Conservation (phyloP, 2,797 vertebrate species). For the Hippopotamyrus pictus region DNA sequence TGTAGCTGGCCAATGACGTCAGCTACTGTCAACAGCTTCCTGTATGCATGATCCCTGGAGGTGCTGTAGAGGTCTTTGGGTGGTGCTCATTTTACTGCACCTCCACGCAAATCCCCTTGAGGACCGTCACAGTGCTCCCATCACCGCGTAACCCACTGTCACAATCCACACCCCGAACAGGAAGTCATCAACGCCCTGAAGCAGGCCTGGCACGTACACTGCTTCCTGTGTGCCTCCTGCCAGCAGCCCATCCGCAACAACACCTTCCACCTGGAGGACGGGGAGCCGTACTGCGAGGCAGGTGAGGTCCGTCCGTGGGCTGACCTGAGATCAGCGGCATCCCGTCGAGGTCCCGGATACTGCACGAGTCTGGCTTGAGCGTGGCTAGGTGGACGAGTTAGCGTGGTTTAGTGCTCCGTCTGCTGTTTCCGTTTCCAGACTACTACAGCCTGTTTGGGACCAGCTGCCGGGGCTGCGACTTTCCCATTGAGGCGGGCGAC, state of each 20-base stretch:
- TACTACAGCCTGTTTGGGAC: conserved; percentile 89
- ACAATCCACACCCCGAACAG: conserved; percentile 51
- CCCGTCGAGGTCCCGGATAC: background rate
- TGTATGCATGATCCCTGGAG: background rate
- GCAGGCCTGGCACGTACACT: conserved; percentile 90
- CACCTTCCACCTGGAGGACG: conserved; percentile 91
- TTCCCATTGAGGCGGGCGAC: conserved; percentile 95
- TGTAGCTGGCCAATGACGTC: background rate
- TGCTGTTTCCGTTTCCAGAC: conserved; percentile 55
- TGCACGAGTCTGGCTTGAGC: background rate
- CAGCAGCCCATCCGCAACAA: conserved; percentile 89
- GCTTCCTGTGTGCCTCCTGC: conserved; percentile 87
- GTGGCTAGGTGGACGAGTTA: background rate
- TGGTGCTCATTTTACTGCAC: background rate
- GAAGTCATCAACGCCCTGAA: conserved; percentile 97
- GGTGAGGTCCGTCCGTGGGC: conserved; percentile 58
- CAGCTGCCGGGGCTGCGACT: conserved; percentile 90
- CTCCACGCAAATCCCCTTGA: background rate
- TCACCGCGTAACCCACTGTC: background rate
- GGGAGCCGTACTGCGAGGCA: conserved; percentile 87
- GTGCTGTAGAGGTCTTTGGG: background rate
- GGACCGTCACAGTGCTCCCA: background rate
- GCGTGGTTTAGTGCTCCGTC: background rate
- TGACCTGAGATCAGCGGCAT: background rate
- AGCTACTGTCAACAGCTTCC: background rate